Conservation (phyloP, 1,140 invertebrate genomes). For the Nomia melanderi region DNA sequence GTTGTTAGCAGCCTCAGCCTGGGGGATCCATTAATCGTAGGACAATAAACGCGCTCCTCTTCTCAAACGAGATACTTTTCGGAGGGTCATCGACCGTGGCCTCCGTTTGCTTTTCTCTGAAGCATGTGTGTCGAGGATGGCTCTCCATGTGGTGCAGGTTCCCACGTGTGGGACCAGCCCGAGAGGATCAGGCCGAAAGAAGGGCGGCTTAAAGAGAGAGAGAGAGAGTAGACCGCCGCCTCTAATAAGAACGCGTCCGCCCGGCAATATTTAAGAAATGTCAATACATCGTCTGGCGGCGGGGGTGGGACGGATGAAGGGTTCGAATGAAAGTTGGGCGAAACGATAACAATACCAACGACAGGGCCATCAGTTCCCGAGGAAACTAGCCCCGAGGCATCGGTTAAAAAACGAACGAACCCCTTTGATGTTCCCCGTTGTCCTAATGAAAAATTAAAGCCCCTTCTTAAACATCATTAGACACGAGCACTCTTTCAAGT, state of each 20-base stretch:
- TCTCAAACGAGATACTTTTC: constrained; percentile 55
- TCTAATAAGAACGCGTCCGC: constrained; percentile 59
- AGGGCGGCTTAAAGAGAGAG: constrained; percentile 12
- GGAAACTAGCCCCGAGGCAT: constrained; percentile 72
- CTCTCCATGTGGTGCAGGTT: constrained; percentile 63
- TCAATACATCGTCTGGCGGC: constrained; percentile 70
- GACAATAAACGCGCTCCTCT: constrained; percentile 54
- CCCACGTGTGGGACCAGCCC: constrained; percentile 57
- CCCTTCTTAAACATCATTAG: constrained; percentile 81
- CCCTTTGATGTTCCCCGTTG: constrained; percentile 77
- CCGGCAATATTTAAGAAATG: constrained; percentile 77
- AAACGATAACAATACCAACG: constrained; percentile 63
- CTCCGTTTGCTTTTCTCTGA: constrained; percentile 59
- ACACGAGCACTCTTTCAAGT: constrained; percentile 75
- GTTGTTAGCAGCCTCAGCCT: not conserved
- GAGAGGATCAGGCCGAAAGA: not conserved
- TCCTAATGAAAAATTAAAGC: constrained; percentile 81
- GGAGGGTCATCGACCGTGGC: constrained; percentile 63
- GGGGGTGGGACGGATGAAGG: constrained; percentile 51
- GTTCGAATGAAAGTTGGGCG: constrained; percentile 61
- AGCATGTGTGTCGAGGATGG: constrained; percentile 59
- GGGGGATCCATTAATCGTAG: constrained; percentile 49
- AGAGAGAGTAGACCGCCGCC: not conserved
- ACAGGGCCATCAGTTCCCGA: constrained; percentile 52
- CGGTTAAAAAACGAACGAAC: constrained; percentile 77